Evolutionary conservation across 1,140 invertebrate species (phyloP).

Genomic region (Dendroctonus valens): DNA sequence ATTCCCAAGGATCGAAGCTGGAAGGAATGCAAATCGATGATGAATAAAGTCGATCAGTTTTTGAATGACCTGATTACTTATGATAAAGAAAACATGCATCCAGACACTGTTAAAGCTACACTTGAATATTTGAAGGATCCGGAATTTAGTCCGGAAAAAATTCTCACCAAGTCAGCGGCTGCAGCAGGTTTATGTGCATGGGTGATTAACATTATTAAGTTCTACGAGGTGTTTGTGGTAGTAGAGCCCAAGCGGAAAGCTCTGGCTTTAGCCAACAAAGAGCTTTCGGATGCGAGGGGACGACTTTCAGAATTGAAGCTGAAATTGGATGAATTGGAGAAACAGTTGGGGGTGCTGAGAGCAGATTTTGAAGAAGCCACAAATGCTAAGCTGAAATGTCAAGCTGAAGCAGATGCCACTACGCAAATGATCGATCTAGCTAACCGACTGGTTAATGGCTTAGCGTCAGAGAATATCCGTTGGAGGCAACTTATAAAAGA

Average conservation of each 20-base stretch:
- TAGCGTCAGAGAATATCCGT: slow-evolving; percentile 88
- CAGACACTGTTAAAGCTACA: slow-evolving; percentile 76
- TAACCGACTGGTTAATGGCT: slow-evolving; percentile 86
- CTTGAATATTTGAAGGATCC: slow-evolving; percentile 61
- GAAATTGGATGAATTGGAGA: slow-evolving; percentile 54
- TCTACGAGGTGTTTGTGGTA: slow-evolving; percentile 88
- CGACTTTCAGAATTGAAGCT: slow-evolving; percentile 63
- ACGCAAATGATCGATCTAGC: slow-evolving; percentile 85
- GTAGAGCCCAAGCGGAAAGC: slow-evolving; percentile 85
- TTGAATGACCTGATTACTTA: slow-evolving; percentile 83
- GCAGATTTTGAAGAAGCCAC: slow-evolving; percentile 82
- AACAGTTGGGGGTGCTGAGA: slow-evolving; percentile 70
- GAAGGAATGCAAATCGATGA: slow-evolving; percentile 87
- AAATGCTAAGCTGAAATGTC: slow-evolving; percentile 83
- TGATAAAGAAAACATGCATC: slow-evolving; percentile 92
- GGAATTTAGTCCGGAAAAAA: slow-evolving; percentile 85
- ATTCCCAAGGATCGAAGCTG: slow-evolving; percentile 90
- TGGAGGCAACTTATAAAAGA: slow-evolving; percentile 54
- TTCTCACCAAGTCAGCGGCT: slow-evolving; percentile 82
- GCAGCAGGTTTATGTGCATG: slow-evolving; percentile 90
- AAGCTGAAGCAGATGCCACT: slow-evolving; percentile 81
- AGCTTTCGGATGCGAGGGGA: slow-evolving; percentile 75
- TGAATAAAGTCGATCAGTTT: slow-evolving; percentile 84
- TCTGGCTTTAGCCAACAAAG: slow-evolving; percentile 79
- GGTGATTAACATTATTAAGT: slow-evolving; percentile 91